These are phyloP conservation scores for Xiphorhynchus elegans DNA, from an alignment of 2,113 vertebrate genomes.

Conservation along the genomic window DNA sequence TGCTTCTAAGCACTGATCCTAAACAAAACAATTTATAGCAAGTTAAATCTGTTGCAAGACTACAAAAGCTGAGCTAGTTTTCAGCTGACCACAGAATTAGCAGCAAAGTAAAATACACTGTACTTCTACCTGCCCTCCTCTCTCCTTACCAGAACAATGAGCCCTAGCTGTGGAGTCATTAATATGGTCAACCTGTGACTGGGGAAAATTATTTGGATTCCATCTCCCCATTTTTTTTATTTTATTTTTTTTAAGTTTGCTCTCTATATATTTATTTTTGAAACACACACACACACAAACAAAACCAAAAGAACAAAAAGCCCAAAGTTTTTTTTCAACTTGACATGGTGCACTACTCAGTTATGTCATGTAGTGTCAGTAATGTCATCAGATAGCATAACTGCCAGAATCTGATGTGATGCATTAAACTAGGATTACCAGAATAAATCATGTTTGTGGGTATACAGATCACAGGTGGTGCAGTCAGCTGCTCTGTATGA, in stretches of 20 bases:
- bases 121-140: background rate
- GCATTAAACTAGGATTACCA: constrained; percentile 48
- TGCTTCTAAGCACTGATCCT: background rate
- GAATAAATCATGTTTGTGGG: constrained; percentile 62
- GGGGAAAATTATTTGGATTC: background rate
- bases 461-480: constrained; percentile 41
- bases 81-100: background rate
- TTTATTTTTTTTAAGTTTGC: background rate
- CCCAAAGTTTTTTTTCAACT: background rate
- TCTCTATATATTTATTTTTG: background rate
- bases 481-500: constrained; percentile 42
- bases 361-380: constrained; percentile 18
- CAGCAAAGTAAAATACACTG: background rate
- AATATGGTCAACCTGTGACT: background rate
- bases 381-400: constrained; percentile 48
- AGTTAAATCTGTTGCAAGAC: constrained; percentile 17
- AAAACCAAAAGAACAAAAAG: background rate
- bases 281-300: background rate
- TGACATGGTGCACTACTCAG: constrained; percentile 3
- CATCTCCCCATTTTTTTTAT: accelerated
- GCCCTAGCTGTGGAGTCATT: background rate
- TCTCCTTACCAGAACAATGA: background rate
- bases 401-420: constrained; percentile 47
- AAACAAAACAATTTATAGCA: constrained; percentile 42
- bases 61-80: constrained; percentile 14